Base-by-base conservation (phyloP, 2,113 vertebrate species). In the Psephotus haematonotus region DNA sequence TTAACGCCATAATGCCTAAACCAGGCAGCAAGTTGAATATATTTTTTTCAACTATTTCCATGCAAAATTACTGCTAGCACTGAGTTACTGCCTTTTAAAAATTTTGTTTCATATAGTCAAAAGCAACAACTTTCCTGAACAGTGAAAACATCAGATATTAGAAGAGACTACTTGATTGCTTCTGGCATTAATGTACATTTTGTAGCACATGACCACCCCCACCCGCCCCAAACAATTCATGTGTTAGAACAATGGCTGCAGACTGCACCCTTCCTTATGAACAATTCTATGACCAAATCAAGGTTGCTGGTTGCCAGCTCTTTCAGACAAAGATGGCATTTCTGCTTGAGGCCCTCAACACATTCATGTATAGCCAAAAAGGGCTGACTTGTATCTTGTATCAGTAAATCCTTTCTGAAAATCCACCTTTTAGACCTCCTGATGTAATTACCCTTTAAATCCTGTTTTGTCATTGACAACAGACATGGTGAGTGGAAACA, bases 241-340 rank as follows among this genome's bases (percentile, higher is more conserved):
- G 0, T 28, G 17, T 43, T 64, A 17, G 39, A 70, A 11, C 0
- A 0, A 5, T 23, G 29, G 14, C 37, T 52, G 10, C 41, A 59
- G 31, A 5, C 37, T 57, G 13, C 41, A 39, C n/a, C 39, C 37
- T 28, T 79, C 39, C n/a, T 65, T 65, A 11, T 33, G 47, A 71
- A 7, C 8, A 43, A 15, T 17, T 4, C 39, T 52, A 17, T 31
- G 39, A 33, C 28, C 59, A 82, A 83, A 31, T 82, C 33, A 37
- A 31, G 2, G 1, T 12, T 72, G 7, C 11, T 82, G 22, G 3
- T 57, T 82, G 49, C 17, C 53, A 67, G 0, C 3, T 59, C 17
- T 64, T 88, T 37, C 55, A 72, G 53, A 35, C 6, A 50, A 47
- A 86, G 11, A 33, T 71, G 50, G 4, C 10, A 16, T 82, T 95